Conservation (phyloP, 2,113 vertebrate genomes). For the Neopipo cinnamomea region DNA sequence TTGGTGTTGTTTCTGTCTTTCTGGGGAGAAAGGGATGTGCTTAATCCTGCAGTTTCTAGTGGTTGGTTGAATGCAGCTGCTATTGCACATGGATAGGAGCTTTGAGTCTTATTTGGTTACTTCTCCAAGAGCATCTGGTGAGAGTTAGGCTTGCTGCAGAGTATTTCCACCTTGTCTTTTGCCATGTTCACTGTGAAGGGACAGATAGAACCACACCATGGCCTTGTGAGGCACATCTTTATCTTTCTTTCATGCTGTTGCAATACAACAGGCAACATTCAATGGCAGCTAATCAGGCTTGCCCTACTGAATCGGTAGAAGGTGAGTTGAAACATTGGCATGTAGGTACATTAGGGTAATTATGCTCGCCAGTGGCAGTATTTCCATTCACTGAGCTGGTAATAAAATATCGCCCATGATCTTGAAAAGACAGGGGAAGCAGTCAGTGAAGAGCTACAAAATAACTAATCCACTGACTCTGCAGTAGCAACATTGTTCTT, state of each 20-base stretch:
- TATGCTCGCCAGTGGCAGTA: background rate
- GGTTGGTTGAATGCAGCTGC: background rate
- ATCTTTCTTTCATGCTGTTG: background rate
- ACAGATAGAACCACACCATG: background rate
- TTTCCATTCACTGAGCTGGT: background rate
- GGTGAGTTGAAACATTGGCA: background rate
- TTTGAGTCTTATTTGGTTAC: background rate
- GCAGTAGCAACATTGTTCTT: background rate
- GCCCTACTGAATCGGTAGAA: background rate
- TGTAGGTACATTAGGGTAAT: background rate
- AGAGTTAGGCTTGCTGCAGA: background rate
- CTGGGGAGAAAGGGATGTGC: background rate
- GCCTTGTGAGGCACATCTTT: background rate
- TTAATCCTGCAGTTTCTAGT: background rate
- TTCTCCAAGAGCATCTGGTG: background rate
- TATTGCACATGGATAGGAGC: background rate
- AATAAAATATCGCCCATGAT: background rate
- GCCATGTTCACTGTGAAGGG: rapidly evolving
- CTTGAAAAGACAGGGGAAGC: background rate
- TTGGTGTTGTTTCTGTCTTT: background rate
- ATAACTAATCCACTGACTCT: background rate
- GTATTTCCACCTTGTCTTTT: background rate
- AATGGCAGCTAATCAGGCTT: background rate
- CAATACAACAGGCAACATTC: background rate
- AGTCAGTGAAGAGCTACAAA: background rate